Base-by-base conservation (phyloP, 1,140 invertebrate genomes). In the Papilio helenus region DNA sequence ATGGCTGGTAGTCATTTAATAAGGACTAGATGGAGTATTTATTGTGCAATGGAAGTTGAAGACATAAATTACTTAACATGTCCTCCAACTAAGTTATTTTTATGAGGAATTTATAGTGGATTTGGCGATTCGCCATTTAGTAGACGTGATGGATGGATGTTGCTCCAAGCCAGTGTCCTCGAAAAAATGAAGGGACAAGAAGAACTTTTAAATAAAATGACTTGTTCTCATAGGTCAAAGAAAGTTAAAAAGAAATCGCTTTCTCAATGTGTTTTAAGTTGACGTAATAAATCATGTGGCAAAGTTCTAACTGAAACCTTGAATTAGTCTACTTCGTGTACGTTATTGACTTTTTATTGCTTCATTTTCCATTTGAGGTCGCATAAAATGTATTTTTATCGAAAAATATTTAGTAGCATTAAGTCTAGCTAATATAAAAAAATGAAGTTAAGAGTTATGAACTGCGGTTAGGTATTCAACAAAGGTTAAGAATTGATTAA, bases 271-370 rank as follows among this genome's bases (percentile, higher is more conserved):
- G 58, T 68, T 29, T 68, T 29, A 34, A 68, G 23, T 29, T 29
- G 10, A 34, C 61, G 61, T 29, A 68, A 29, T 29, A 55, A 55
- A 55, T 46, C 55, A 58, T 9, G 0, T 5, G 18, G n/a, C 18
- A 26, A 29, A 26, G 14, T 29, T 65, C 61, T 23, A 61, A 61
- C 55, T 61, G 20, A 61, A 34, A 68, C 61, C 26, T 68, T 16
- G 61, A 29, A 68, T 68, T 34, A 68, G 9, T 29, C 26, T 20
- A 68, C 61, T 68, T 61, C 20, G 58, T 12, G 34, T 61, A 68
- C 14, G 61, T 29, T 34, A 68, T 68, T 68, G 26, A 29, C 26
- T 68, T 68, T 68, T 68, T 68, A 68, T 68, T 68, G 26, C 26
- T 68, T 68, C 61, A 68, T 68, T 68, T 68, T 68, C 61, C 14